Evolutionary conservation across 2,113 vertebrate species (phyloP), one percentile per base, ranked within the genome.

Genomic region (Upupa epops): DNA sequence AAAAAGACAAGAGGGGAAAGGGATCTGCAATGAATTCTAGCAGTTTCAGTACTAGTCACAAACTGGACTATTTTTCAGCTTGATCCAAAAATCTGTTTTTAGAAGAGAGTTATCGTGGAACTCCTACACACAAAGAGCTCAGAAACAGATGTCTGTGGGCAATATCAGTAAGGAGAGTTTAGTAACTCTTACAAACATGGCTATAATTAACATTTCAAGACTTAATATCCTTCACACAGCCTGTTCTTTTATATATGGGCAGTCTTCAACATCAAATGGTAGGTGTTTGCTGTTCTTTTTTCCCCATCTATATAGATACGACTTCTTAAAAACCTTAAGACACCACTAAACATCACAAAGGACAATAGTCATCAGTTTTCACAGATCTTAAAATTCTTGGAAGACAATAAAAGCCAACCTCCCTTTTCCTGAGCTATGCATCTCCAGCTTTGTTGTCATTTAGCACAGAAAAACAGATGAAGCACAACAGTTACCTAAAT

Each of bases 401-500:
- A 37, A 66, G 7, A 55, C 26, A 28, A 22, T n/a, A 24, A 29
- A 9, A n/a, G 0, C 6, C 25, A 64, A 22, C 2, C 3, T 34
- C 42, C n/a, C 40, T 66, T 61, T 52, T 36, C 22, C 24, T 11
- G 6, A 69, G 14, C 9, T 69, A 19, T 1, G 5, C 52, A 70
- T 83, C 24, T 48, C 46, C n/a, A 88, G 6, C 17, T 91, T 86
- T 40, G 11, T 74, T 52, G 73, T 9, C 13, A 40, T 69, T n/a
- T n/a, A 75, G 29, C 51, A 86, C 4, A 82, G 64, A 85, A 32
- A 85, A 32, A 3, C 10, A 61, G 36, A 77, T 40, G 22, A 64
- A 63, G 48, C 36, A 65, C 14, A 90, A 77, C 32, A 65, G 36
- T 97, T 97, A 99, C 99, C 99, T 99, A 97, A 99, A 99, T 93